Conservation (phyloP, 1,140 invertebrate genomes). For the Halesus radiatus region DNA sequence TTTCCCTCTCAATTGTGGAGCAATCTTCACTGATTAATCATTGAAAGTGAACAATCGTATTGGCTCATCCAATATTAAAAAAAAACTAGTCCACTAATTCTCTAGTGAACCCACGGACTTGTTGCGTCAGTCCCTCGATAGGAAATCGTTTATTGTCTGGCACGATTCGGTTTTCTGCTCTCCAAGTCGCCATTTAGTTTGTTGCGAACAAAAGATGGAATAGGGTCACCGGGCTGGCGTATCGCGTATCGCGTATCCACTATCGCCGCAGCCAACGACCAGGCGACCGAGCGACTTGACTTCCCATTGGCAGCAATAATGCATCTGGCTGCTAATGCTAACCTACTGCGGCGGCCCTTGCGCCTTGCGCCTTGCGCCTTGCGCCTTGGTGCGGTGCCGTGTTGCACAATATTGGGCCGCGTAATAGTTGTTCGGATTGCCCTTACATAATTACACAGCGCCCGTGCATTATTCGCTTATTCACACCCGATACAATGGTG, state of each 20-base stretch:
- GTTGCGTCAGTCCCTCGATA: conserved; percentile 26
- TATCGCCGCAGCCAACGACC: conserved; percentile 6
- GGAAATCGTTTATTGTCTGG: conserved; percentile 25
- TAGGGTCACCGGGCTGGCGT: conserved; percentile 23
- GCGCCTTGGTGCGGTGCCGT: neutral
- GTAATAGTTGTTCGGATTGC: conserved; percentile 24
- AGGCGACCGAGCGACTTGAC: neutral
- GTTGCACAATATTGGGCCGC: conserved; percentile 35
- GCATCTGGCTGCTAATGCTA: conserved; percentile 13
- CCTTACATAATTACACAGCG: conserved; percentile 30
- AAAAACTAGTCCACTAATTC: conserved; percentile 22
- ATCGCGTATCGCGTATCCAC: conserved; percentile 2
- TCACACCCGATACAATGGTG: conserved; percentile 4
- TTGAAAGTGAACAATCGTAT: neutral
- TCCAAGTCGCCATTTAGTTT: conserved; percentile 10
- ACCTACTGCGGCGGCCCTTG: conserved; percentile 12
- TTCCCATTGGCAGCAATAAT: conserved; percentile 15
- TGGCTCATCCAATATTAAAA: neutral
- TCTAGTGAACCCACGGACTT: conserved; percentile 3
- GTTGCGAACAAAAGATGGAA: conserved; percentile 32
- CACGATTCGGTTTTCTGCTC: conserved; percentile 12
- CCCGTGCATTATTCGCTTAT: conserved; percentile 1
- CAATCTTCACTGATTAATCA: neutral
- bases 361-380: conserved; percentile 5
- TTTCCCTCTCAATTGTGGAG: neutral